phyloP scores from a whole-genome alignment of 2,113 vertebrate genomes.

The Mellivora capensis region DNA sequence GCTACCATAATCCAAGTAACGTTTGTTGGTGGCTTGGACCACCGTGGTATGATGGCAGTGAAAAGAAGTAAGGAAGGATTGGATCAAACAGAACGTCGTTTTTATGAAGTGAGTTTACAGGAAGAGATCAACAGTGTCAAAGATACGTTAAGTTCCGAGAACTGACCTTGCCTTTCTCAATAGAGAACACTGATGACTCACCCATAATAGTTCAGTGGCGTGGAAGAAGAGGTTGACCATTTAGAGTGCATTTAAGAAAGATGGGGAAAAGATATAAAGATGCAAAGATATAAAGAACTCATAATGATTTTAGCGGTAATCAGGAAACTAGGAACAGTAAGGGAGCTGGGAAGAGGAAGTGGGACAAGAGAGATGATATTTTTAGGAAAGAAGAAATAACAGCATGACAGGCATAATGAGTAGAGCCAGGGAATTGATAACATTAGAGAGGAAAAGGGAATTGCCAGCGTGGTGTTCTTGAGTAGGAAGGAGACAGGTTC shows the following conservation, averaged over 20 bases:
- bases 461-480: not conserved
- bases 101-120: not conserved
- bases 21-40: not conserved
- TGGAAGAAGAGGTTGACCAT: no score
- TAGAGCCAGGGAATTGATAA: not conserved
- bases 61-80: not conserved
- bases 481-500: not conserved
- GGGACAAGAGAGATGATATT: not conserved
- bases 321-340: not conserved
- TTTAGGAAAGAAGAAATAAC: not conserved
- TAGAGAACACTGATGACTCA: not conserved
- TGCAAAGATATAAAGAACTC: not conserved
- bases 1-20: not conserved
- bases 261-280: not conserved
- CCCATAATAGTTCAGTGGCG: not conserved
- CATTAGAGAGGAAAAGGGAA: not conserved
- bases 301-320: not conserved
- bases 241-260: not conserved
- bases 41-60: fast-evolving
- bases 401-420: not conserved
- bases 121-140: not conserved
- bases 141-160: not conserved
- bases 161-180: not conserved
- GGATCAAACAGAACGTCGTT: not conserved
- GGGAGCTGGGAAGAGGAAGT: not conserved